Evolutionary conservation across 2,113 vertebrate species (phyloP), one percentile per base, ranked within the genome.

Genomic region (Coregonus clupeaformis): DNA sequence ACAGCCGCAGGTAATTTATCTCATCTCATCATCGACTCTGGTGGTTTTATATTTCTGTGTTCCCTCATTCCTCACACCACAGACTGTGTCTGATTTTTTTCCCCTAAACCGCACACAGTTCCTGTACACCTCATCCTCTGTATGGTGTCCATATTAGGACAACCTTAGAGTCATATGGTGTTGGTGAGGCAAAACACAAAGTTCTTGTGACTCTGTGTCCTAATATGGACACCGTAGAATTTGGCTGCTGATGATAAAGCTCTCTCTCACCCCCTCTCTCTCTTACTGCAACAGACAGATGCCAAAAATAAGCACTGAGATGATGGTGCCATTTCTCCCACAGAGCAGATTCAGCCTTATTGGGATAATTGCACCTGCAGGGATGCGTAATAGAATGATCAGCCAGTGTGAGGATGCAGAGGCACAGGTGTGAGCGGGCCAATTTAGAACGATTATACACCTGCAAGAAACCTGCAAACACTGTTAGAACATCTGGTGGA

Each of bases 331-430:
- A 24, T 60, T 60, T 60, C n/a, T 20, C 68, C 73, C 72, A 75
- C 59, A 69, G 36, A 67, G 36, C 72, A 57, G 49, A 62, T 73
- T 84, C 71, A 66, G 52, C 66, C 72, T 87, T 83, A 90, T 85
- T 82, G 84, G 64, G 76, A 63, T 89, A 88, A 90, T 89, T 88
- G 88, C 77, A 77, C 73, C 84, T 73, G 75, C 82, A 76, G 85
- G 80, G 78, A 80, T 67, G 62, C 66, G 74, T 81, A 78, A 85
- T 82, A 81, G 80, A 83, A 82, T 76, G 70, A 79, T 84, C 79
- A 80, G 75, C 77, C 68, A 79, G 80, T 72, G 77, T 70, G 68
- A 87, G 67, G 14, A 16, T 52, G 57, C n/a, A 60, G 57, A 6
- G 3, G 68, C 78, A 80, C 84, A 87, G 83, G 86, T 87, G 83